Base-by-base conservation (phyloP, 2,888 invertebrate species). In the Phaonia tiefii region DNA sequence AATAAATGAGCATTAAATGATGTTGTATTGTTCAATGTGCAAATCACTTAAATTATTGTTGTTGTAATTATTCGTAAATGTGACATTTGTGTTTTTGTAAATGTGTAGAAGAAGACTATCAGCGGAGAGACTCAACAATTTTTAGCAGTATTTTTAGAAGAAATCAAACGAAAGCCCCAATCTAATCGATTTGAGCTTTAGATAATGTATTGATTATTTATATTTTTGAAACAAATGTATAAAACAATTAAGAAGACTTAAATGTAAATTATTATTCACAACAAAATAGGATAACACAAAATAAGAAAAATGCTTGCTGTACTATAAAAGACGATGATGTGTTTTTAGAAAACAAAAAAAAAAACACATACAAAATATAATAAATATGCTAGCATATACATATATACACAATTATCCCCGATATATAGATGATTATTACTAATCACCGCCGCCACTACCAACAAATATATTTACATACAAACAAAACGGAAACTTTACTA, bases 121-220 rank as follows among this genome's bases (percentile, higher is more conserved):
- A 80, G 63, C 54, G 54, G 39, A 54, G 51, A 73, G 66, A 71
- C 71, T 25, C 37, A 73, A 80, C 15, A 58, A 46, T 75, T 72
- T 79, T 70, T 74, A 74, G 74, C 46, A 49, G 39, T 63, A 71
- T 75, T 31, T 31, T 75, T 81, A 75, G 80, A 77, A 63, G 75
- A 51, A 5, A 51, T 51, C 31, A 58, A 25, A 49, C 31, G 8
- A 3, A 31, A 31, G 4, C 31, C 31, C 20, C 37, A 58, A 51
- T 44, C 37, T 76, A 49, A 74, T 67, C 60, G 25, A 71, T 71
- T 63, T 63, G 78, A 81, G 78, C 78, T 81, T 81, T 81, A 81
- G 71, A 78, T 65, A 75, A 81, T 77, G 20, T 51, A 51, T 58
- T 51, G n/a, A 51, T n/a, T n/a, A 31, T n/a, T 51, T 26, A 58